Percentiles rank a stretch among this genome's conserved stretches.
phyloP scores from a whole-genome alignment of 2,797 vertebrate genomes.

The Tadarida brasiliensis region DNA sequence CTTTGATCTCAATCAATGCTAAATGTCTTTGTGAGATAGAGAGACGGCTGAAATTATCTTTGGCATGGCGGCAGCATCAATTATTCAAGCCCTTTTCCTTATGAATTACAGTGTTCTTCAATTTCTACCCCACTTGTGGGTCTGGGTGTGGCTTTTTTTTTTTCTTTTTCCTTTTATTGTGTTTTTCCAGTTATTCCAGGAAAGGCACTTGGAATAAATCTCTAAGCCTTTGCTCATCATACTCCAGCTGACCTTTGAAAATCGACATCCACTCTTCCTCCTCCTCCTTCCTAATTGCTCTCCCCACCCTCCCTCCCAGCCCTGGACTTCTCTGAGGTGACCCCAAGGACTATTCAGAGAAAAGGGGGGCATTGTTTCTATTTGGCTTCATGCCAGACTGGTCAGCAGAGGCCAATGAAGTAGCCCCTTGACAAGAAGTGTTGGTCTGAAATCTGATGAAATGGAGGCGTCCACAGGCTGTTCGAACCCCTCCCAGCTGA shows the following conservation, averaged over 20 bases:
- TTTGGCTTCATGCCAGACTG: slow-evolving; percentile 61
- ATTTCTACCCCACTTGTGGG: slow-evolving; percentile 85
- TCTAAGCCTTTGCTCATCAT: slow-evolving; percentile 77
- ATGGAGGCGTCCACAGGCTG: not conserved
- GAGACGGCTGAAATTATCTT: slow-evolving; percentile 90
- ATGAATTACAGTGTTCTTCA: slow-evolving; percentile 91
- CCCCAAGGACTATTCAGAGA: slow-evolving; percentile 59
- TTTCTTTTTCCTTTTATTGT: slow-evolving; percentile 70
- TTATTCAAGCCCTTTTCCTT: slow-evolving; percentile 90
- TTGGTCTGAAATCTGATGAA: slow-evolving; percentile 26
- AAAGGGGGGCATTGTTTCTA: slow-evolving; percentile 72
- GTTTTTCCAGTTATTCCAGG: slow-evolving; percentile 71
- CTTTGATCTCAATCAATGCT: slow-evolving; percentile 96
- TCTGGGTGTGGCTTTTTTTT: slow-evolving; percentile 29
- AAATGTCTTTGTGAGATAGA: slow-evolving; percentile 94
- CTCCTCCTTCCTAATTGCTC: slow-evolving; percentile 84
- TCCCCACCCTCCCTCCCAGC: slow-evolving; percentile 78
- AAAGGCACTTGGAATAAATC: slow-evolving; percentile 80
- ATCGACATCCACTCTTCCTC: slow-evolving; percentile 61
- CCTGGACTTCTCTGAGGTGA: slow-evolving; percentile 75
- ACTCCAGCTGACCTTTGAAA: slow-evolving; percentile 80
- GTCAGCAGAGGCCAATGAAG: slow-evolving; percentile 68
- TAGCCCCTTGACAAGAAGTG: slow-evolving; percentile 60
- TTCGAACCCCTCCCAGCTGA: not conserved
- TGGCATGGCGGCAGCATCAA: slow-evolving; percentile 89